These are phyloP conservation scores for Catamblyrhynchus diadema DNA, from an alignment of 2,797 vertebrate species.

Conservation along the genomic window DNA sequence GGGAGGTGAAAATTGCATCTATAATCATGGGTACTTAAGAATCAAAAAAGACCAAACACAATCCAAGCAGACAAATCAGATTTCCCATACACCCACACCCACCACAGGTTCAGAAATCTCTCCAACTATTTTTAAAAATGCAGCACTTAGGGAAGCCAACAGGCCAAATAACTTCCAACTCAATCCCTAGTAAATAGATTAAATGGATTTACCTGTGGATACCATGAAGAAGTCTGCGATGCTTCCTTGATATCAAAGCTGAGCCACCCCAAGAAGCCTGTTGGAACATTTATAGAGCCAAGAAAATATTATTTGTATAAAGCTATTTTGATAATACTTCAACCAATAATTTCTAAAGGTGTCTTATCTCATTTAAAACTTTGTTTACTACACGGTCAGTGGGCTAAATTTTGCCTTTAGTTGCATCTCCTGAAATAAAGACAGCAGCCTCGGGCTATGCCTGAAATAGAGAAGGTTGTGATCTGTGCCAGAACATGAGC, in stretches of 20 bases:
- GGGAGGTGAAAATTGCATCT: background rate
- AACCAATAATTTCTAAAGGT: background rate
- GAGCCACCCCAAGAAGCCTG: constrained; percentile 90
- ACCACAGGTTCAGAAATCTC: background rate
- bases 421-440: background rate
- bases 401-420: background rate
- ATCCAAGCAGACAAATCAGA: background rate
- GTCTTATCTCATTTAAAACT: background rate
- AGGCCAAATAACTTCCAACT: background rate
- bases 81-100: background rate
- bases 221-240: constrained; percentile 78
- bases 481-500: background rate
- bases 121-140: background rate
- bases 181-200: background rate
- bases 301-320: background rate
- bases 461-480: background rate
- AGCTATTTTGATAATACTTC: background rate
- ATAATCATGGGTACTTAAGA: background rate
- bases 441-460: too few relatives aligned
- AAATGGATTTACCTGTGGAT: constrained; percentile 79
- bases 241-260: constrained; percentile 81
- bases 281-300: constrained; percentile 36
- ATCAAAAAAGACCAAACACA: background rate
- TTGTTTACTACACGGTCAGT: background rate
- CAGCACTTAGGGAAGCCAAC: background rate